Percentiles rank a stretch among this genome's conserved stretches.
These are phyloP conservation scores for Poeciliopsis infans DNA, from an alignment of 2,797 vertebrate species.

Conservation along the genomic window DNA sequence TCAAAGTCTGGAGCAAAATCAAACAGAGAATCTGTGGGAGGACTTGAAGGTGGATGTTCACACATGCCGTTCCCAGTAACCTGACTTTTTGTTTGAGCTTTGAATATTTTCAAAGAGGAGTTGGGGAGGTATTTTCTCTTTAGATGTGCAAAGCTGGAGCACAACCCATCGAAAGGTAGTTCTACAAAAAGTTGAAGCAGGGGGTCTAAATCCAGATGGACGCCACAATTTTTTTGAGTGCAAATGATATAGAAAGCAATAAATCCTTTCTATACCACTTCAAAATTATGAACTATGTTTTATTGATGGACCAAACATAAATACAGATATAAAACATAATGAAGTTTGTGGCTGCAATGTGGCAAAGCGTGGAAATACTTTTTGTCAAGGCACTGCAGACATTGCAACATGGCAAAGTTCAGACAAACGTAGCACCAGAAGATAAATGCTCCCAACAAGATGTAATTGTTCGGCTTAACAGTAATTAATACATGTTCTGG, in stretches of 20 bases:
- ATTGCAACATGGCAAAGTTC: constrained; percentile 30
- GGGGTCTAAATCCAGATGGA: neutral
- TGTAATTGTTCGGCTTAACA: constrained; percentile 49
- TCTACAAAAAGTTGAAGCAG: neutral
- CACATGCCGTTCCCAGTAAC: neutral
- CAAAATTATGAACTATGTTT: neutral
- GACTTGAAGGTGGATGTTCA: constrained; percentile 4
- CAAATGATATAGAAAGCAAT: neutral
- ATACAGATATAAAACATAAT: neutral
- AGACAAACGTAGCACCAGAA: constrained; percentile 41
- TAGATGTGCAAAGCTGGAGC: constrained; percentile 1
- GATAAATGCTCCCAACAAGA: constrained; percentile 49
- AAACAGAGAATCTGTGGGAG: neutral
- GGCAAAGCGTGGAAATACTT: neutral
- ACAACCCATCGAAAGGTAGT: neutral
- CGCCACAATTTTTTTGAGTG: neutral
- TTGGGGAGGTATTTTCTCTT: neutral
- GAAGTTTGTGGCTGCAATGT: neutral
- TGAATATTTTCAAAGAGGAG: neutral
- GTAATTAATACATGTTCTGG: constrained; percentile 41
- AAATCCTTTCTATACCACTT: neutral
- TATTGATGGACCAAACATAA: neutral
- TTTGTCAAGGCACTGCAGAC: constrained; percentile 11
- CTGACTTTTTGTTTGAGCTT: neutral
- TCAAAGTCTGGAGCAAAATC: neutral